These are phyloP conservation scores for Protodeltote pygarga DNA, from an alignment of 2,888 invertebrate genomes.

Conservation along the genomic window DNA sequence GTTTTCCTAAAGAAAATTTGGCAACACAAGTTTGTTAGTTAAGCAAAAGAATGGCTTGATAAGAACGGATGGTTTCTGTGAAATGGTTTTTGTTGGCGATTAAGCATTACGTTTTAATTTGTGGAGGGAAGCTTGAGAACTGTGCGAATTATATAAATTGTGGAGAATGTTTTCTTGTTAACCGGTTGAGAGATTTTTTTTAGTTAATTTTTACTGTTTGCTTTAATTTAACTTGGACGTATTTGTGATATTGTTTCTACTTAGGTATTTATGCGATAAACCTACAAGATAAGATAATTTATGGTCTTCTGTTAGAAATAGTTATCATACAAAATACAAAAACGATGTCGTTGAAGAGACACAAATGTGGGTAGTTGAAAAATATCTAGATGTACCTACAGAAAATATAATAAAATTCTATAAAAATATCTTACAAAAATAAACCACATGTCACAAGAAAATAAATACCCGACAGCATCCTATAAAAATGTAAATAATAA, in stretches of 20 bases:
- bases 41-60: conserved; percentile 72
- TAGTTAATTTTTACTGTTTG: background rate
- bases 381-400: no score
- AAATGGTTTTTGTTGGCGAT: conserved; percentile 47
- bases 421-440: background rate
- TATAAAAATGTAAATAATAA: conserved; percentile 55
- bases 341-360: no score
- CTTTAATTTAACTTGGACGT: no score
- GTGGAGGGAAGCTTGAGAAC: conserved; percentile 8
- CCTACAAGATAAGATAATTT: no score
- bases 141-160: background rate
- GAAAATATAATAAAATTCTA: no score
- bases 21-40: conserved; percentile 70
- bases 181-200: background rate
- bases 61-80: conserved; percentile 51
- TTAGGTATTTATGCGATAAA: no score
- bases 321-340: no score
- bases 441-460: conserved; percentile 20
- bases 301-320: no score
- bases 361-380: no score
- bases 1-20: conserved; percentile 77
- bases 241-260: no score
- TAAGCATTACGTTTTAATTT: conserved; percentile 47
- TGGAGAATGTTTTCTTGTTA: no score
- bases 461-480: conserved; percentile 35